Evolutionary conservation across 2,888 invertebrate genomes (phyloP).

Genomic region (Criorhina ranunculi): DNA sequence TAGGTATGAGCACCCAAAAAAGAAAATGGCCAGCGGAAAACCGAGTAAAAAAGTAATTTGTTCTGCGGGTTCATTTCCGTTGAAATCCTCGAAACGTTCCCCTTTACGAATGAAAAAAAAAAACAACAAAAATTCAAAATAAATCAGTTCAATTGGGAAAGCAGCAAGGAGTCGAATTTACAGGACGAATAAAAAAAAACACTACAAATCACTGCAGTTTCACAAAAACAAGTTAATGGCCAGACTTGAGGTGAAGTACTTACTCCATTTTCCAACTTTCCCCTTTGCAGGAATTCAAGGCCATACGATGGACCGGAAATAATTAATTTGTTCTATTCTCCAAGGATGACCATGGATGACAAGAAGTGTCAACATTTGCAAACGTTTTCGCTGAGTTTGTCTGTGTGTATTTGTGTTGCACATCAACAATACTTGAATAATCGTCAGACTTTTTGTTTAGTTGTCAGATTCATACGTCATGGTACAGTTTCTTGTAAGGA

Average conservation of each 20-base stretch:
- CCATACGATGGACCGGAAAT: not conserved
- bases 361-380: slow-evolving; percentile 36
- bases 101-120: slow-evolving; percentile 8
- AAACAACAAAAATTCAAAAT: slow-evolving; percentile 52
- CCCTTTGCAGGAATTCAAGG: slow-evolving; percentile 32
- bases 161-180: not conserved
- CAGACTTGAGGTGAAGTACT: slow-evolving; percentile 21
- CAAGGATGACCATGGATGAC: not conserved
- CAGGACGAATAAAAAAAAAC: slow-evolving; percentile 7
- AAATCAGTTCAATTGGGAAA: slow-evolving; percentile 65
- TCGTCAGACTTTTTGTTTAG: not conserved
- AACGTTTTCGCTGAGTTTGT: not conserved
- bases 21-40: slow-evolving; percentile 39
- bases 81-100: slow-evolving; percentile 64
- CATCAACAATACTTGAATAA: slow-evolving; percentile 11
- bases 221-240: slow-evolving; percentile 25
- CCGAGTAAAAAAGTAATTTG: slow-evolving; percentile 71
- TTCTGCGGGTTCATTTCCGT: slow-evolving; percentile 69
- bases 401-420: not conserved
- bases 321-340: slow-evolving; percentile 14
- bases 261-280: not conserved
- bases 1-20: slow-evolving; percentile 4
- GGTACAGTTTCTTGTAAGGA: slow-evolving; percentile 13
- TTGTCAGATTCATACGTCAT: slow-evolving; percentile 25
- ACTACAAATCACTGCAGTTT: slow-evolving; percentile 37